These are phyloP conservation scores for Drosophila seclusa DNA, from an alignment of 2,888 invertebrate genomes.

Conservation along the genomic window DNA sequence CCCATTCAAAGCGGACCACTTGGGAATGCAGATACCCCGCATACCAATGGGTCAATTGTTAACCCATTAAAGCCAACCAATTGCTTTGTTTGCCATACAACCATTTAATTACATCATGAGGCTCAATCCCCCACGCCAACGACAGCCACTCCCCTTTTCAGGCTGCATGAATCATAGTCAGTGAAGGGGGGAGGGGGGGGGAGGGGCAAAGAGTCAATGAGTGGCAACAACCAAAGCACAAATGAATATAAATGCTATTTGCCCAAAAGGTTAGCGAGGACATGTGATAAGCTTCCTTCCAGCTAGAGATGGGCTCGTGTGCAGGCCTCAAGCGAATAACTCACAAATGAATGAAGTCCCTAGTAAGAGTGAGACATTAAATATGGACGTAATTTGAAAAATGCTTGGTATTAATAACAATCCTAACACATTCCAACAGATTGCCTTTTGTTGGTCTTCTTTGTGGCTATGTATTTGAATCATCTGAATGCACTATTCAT, in stretches of 20 bases:
- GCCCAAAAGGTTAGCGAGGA: constrained; percentile 12
- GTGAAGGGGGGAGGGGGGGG: neutral
- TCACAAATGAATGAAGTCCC: neutral
- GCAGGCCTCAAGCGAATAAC: too few species aligned
- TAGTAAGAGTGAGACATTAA: neutral
- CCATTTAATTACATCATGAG: constrained; percentile 41
- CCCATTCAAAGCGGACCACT: constrained; percentile 31
- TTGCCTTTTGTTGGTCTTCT: neutral
- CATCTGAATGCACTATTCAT: neutral
- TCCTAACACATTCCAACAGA: neutral
- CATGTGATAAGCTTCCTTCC: constrained; percentile 17
- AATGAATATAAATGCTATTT: constrained; percentile 68
- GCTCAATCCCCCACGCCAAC: constrained; percentile 3
- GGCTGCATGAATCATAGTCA: constrained; percentile 38
- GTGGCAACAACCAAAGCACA: constrained; percentile 47
- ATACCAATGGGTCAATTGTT: constrained; percentile 57
- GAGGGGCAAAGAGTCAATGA: constrained; percentile 43
- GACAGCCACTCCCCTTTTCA: neutral
- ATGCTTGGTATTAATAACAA: neutral
- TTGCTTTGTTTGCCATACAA: constrained; percentile 8
- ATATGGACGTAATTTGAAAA: neutral
- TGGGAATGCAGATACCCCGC: constrained; percentile 14
- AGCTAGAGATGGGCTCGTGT: constrained; percentile 14
- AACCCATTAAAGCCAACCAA: constrained; percentile 46
- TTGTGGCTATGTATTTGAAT: neutral